These are phyloP conservation scores for Pasiphila rectangulata DNA, from an alignment of 2,888 invertebrate species.

Conservation along the genomic window DNA sequence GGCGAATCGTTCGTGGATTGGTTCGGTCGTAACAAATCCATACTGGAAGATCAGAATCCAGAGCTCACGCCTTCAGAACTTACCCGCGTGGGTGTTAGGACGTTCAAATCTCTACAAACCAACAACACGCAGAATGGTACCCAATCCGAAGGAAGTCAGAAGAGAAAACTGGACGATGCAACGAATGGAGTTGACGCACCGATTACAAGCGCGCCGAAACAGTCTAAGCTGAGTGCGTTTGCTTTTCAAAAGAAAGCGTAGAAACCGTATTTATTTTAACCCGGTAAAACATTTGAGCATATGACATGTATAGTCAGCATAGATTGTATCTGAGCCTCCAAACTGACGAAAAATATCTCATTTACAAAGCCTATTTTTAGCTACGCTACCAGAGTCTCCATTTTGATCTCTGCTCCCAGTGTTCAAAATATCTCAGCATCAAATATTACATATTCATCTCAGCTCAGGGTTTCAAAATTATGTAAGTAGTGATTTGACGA, in stretches of 20 bases:
- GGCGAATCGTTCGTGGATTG: conserved; percentile 82
- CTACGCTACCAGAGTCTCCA: too few relatives aligned
- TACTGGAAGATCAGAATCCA: conserved; percentile 79
- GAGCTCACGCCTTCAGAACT: conserved; percentile 77
- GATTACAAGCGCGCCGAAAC: conserved; percentile 60
- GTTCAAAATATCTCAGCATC: too few relatives aligned
- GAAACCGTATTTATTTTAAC: neutral
- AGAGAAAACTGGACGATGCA: conserved; percentile 60
- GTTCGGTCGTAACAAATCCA: conserved; percentile 80
- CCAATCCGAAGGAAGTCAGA: conserved; percentile 45
- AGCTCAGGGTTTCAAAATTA: too few relatives aligned
- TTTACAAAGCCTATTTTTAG: too few relatives aligned
- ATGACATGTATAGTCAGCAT: too few relatives aligned
- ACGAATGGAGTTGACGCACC: conserved; percentile 42
- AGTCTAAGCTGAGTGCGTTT: conserved; percentile 75
- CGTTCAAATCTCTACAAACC: conserved; percentile 69
- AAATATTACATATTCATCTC: too few relatives aligned
- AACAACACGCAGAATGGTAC: conserved; percentile 28
- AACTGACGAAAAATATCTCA: too few relatives aligned
- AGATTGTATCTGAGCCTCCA: too few relatives aligned
- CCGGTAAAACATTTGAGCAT: too few relatives aligned
- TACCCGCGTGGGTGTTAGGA: conserved; percentile 76
- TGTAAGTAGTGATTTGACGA: too few relatives aligned
- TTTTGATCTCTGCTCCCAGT: too few relatives aligned
- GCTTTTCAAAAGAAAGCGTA: conserved; percentile 65